A percentile compares a stretch with the other conserved stretches of the same genome.
phyloP scores from a whole-genome alignment of 37 sponge, comb jelly and placozoan species.

The Beroe ovata region DNA sequence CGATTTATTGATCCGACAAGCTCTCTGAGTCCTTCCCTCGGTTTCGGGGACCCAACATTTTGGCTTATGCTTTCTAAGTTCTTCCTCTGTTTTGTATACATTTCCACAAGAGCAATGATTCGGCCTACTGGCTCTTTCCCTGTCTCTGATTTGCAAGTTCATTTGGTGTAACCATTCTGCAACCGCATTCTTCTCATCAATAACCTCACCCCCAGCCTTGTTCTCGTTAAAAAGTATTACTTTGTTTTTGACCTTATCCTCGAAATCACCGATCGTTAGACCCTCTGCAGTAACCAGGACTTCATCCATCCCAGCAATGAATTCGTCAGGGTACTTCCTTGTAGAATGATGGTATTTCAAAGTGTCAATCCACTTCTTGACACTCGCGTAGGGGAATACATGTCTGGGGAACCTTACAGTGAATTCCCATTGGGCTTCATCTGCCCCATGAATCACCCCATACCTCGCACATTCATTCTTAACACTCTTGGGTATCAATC shows the following conservation, averaged over 20 bases:
- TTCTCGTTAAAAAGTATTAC: neutral
- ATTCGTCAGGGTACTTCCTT: neutral
- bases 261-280: neutral
- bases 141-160: neutral
- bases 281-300: neutral
- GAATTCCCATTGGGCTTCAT: conserved; percentile 35
- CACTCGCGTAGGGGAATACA: conserved; percentile 30
- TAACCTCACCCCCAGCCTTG: neutral
- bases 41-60: conserved; percentile 38
- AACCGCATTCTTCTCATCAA: conserved; percentile 18
- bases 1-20: conserved; percentile 30
- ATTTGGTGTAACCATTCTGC: conserved; percentile 5
- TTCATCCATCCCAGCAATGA: conserved; percentile 1
- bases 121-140: neutral
- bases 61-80: conserved; percentile 23
- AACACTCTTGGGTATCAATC: neutral
- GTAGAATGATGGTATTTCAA: neutral
- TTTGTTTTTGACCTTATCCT: neutral
- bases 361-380: conserved; percentile 16
- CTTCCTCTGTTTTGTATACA: conserved; percentile 59
- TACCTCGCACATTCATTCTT: conserved; percentile 12
- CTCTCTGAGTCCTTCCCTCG: conserved; percentile 3
- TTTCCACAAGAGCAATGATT: conserved; percentile 28
- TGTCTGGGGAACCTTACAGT: conserved; percentile 7
- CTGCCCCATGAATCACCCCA: conserved; percentile 9